phyloP scores from a whole-genome alignment of 2,797 vertebrate genomes.

The Spinibarbus caldwelli region DNA sequence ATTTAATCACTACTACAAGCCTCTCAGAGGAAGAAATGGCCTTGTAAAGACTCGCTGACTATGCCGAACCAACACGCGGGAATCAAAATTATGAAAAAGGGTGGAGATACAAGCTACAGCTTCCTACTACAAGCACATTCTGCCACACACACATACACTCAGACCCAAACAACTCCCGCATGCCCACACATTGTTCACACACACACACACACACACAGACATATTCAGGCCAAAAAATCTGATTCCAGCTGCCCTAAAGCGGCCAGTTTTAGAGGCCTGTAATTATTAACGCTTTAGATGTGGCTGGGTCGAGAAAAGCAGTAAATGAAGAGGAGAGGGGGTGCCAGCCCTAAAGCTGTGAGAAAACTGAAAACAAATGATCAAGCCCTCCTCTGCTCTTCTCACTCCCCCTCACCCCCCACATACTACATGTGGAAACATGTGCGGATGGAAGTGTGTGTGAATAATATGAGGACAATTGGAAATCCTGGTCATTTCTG shows the following conservation, averaged over 20 bases:
- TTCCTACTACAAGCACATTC: constrained; percentile 34
- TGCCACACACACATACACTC: constrained; percentile 34
- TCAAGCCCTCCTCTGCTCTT: constrained; percentile 66
- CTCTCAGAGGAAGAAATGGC: constrained; percentile 78
- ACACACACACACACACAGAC: constrained; percentile 55
- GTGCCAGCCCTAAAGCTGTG: constrained; percentile 87
- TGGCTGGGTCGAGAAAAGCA: constrained; percentile 82
- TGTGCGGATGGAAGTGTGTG: constrained; percentile 42
- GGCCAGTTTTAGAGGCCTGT: constrained; percentile 86
- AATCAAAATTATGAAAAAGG: constrained; percentile 67
- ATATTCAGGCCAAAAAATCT: constrained; percentile 78
- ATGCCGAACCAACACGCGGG: constrained; percentile 66
- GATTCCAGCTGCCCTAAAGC: constrained; percentile 83
- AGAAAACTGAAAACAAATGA: constrained; percentile 93
- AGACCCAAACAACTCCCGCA: constrained; percentile 8
- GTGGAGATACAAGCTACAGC: constrained; percentile 57
- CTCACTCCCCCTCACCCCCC: constrained; percentile 60
- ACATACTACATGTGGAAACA: constrained; percentile 38
- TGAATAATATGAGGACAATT: constrained; percentile 33
- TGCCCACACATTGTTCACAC: constrained; percentile 8
- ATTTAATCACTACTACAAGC: constrained; percentile 84
- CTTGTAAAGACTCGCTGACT: constrained; percentile 76
- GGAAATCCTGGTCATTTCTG: constrained; percentile 14
- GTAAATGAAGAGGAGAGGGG: constrained; percentile 85
- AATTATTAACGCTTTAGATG: constrained; percentile 91